Base-by-base conservation (phyloP, 2,888 invertebrate genomes). In the Trachelus iudaicus region DNA sequence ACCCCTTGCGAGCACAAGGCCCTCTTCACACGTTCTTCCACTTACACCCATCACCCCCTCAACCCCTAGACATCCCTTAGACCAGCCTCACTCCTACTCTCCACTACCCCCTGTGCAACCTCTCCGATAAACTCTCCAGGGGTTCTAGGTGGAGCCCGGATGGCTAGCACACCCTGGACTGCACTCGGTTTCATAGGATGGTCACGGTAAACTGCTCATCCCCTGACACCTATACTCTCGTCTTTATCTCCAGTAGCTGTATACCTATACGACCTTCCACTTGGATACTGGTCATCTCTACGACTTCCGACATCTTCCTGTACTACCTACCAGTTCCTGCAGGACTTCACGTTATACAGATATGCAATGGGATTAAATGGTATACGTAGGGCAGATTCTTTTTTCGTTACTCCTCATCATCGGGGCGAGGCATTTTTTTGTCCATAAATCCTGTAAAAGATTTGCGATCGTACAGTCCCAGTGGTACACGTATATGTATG, bases 161-260 rank as follows among this genome's bases (percentile, higher is more conserved):
- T 81, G 82, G 85, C 84, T 86, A 87, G 81, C 85, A 84, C 85
- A 88, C 87, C 85, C 85, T 81, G 85, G 88, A 88, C 87, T 88
- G 88, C 89, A 89, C 88, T 90, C 86, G 83, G 87, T 85, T 89
- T 88, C 88, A 87, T 87, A 84, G 88, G 87, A 90, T 87, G 89
- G 88, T 88, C 88, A 87, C 86, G 87, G 84, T 80, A 86, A 90
- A 89, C 88, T 87, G 89, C 83, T 85, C 88, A 89, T 90, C 89
- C 89, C 88, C 85, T 85, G 89, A 87, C 89, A 89, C 88, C 89
- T 85, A 90, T 90, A 89, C 87, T 82, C 88, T 89, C 86, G 87
- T 89, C 89, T 90, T 89, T 89, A 90, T 90, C 87, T 89, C 87
- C 85, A 83, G 80, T 84, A 83, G 82, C 82, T 82, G 82, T 85